Conservation (phyloP, 1,140 invertebrate species). For the Papilio polytes region DNA sequence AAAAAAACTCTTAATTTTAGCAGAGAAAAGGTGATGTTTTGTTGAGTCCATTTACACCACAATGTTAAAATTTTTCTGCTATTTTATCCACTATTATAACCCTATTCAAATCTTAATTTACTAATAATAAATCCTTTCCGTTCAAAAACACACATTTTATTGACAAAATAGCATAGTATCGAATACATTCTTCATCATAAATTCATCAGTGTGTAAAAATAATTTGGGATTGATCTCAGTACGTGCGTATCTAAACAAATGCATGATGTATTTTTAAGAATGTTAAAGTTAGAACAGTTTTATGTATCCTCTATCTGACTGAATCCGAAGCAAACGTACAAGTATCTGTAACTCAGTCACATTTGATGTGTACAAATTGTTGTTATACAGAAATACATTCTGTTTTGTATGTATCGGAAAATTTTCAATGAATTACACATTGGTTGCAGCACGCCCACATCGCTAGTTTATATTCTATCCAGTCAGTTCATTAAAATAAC, state of each 20-base stretch:
- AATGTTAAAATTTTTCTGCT: too few species aligned
- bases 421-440: constrained; percentile 28
- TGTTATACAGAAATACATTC: constrained; percentile 28
- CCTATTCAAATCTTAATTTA: not conserved
- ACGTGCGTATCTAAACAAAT: constrained; percentile 9
- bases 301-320: constrained; percentile 12
- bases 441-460: not conserved
- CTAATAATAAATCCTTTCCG: not conserved
- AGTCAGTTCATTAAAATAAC: constrained; percentile 22
- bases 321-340: constrained; percentile 13
- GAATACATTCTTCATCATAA: constrained; percentile 1
- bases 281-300: constrained; percentile 12
- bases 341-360: constrained; percentile 29
- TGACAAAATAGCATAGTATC: not conserved
- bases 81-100: too few species aligned
- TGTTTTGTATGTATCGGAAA: constrained; percentile 24
- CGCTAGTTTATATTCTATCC: constrained; percentile 29
- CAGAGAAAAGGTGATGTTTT: not conserved
- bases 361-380: constrained; percentile 32
- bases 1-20: not conserved
- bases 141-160: not conserved
- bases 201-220: constrained; percentile 13
- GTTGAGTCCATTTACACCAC: not conserved
- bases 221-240: constrained; percentile 15
- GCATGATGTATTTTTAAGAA: constrained; percentile 16